Conservation (phyloP, 2,113 vertebrate species). For the Porphyrio hochstetteri region DNA sequence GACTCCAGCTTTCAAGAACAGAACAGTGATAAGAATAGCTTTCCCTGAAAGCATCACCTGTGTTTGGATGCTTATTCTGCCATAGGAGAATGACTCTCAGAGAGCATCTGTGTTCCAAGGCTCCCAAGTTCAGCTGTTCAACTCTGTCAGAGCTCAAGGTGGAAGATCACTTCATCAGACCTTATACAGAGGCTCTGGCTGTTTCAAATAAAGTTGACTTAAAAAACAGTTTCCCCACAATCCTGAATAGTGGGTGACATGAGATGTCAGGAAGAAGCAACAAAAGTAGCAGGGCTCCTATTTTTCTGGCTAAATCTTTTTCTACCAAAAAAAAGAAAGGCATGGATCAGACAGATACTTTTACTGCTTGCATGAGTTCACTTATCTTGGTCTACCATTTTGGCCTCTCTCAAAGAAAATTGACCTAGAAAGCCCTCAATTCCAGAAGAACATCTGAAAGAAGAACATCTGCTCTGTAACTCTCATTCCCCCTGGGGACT, state of each 20-base stretch:
- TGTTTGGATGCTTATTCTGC: not conserved
- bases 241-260: not conserved
- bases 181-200: not conserved
- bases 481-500: not conserved
- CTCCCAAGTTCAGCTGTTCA: not conserved
- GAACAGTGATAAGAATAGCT: not conserved
- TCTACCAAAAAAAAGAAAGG: not conserved
- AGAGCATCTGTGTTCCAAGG: not conserved
- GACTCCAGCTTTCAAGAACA: not conserved
- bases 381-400: not conserved
- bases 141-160: not conserved
- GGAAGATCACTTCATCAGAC: not conserved
- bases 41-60: not conserved
- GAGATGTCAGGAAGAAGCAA: not conserved
- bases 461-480: constrained; percentile 23
- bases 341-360: not conserved
- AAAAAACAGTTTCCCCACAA: not conserved
- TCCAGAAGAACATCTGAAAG: constrained; percentile 43
- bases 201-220: not conserved
- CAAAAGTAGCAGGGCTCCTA: not conserved
- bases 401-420: constrained; percentile 3
- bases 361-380: not conserved
- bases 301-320: not conserved
- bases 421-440: constrained; percentile 34
- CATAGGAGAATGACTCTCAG: not conserved